Conservation (phyloP, 1,140 invertebrate genomes). For the Drosophila navojoa region DNA sequence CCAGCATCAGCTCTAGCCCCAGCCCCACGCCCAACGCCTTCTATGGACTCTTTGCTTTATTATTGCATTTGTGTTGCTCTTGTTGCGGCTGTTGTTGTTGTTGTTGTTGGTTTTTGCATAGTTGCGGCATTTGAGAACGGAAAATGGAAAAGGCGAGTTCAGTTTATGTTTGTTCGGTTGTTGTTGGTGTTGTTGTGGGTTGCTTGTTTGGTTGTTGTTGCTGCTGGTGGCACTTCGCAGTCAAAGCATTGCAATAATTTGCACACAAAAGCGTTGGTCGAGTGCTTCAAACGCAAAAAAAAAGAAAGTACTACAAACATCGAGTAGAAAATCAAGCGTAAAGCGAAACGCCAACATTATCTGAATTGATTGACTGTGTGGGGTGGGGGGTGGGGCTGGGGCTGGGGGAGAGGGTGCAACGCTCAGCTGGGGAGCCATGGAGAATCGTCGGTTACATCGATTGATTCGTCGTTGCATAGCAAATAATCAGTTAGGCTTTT, state of each 20-base stretch:
- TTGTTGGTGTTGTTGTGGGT: slow-evolving; percentile 5
- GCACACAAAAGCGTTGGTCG: slow-evolving; percentile 66
- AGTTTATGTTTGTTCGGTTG: slow-evolving; percentile 25
- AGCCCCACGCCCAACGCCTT: no score
- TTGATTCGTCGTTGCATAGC: slow-evolving; percentile 1
- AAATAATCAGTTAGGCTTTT: background rate
- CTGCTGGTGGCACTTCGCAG: slow-evolving; percentile 62
- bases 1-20: no score
- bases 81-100: no score
- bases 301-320: slow-evolving; percentile 37
- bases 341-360: slow-evolving; percentile 28
- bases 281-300: slow-evolving; percentile 63
- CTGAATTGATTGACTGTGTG: slow-evolving; percentile 3
- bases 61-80: no score
- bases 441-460: background rate
- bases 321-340: slow-evolving; percentile 20
- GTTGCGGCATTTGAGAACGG: background rate
- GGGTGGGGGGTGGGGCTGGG: background rate
- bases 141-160: background rate
- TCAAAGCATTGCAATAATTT: slow-evolving; percentile 76
- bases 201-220: slow-evolving; percentile 1
- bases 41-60: no score
- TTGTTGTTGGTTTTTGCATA: background rate
- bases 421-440: background rate
- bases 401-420: background rate